A percentile compares a stretch with the other conserved stretches of the same genome.
phyloP scores from a whole-genome alignment of 2,888 invertebrate genomes.

The Heliconius hortense region DNA sequence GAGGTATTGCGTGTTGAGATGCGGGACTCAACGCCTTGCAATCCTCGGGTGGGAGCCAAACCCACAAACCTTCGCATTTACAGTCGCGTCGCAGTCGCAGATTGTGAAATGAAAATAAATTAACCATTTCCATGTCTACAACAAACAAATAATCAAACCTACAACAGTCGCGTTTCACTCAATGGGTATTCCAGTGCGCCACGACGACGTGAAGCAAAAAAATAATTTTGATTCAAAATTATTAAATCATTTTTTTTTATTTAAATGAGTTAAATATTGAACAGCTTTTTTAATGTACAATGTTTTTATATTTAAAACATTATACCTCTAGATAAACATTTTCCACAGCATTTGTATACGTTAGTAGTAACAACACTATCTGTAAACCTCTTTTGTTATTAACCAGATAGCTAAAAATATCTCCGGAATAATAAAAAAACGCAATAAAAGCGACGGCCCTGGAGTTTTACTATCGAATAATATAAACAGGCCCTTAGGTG shows the following conservation, averaged over 20 bases:
- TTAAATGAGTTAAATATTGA: neutral
- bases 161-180: too few relatives aligned
- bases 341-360: neutral
- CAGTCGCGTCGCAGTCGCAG: too few relatives aligned
- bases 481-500: conserved; percentile 36
- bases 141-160: too few relatives aligned
- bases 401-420: conserved; percentile 36
- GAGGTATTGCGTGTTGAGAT: too few relatives aligned
- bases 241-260: neutral
- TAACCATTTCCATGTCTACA: too few relatives aligned
- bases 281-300: neutral
- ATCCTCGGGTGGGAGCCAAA: too few relatives aligned
- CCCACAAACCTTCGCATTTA: too few relatives aligned
- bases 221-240: neutral
- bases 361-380: conserved; percentile 4
- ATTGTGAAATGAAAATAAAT: too few relatives aligned
- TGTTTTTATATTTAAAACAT: neutral
- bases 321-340: neutral
- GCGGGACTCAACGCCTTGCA: too few relatives aligned
- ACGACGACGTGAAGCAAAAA: neutral
- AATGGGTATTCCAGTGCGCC: too few relatives aligned
- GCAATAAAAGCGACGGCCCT: conserved; percentile 34
- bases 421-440: conserved; percentile 33
- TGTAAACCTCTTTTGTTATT: conserved; percentile 30
- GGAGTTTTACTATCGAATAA: conserved; percentile 37